Evolutionary conservation across 1,140 invertebrate genomes (phyloP).

Genomic region (Nylanderia fulva): DNA sequence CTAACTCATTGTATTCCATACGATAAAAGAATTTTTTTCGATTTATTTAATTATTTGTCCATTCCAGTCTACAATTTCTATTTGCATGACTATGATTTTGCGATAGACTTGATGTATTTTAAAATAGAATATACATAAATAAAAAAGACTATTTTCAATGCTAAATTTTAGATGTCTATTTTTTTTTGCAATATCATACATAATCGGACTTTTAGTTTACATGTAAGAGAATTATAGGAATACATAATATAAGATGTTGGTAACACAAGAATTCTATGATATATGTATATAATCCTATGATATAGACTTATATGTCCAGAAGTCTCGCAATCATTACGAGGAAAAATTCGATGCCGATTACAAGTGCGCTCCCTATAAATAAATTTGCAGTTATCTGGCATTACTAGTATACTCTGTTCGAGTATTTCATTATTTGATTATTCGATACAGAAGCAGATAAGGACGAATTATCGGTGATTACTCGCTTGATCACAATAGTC

Average conservation of each 20-base stretch:
- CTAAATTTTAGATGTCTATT: neutral
- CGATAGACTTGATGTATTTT: neutral
- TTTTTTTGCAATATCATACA: neutral
- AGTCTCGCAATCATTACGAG: no score
- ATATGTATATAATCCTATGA: no score
- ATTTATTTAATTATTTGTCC: neutral
- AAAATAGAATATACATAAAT: neutral
- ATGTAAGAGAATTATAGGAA: neutral
- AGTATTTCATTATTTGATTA: constrained; percentile 44
- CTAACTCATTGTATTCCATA: neutral
- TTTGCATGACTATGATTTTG: neutral
- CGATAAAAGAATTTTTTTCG: neutral
- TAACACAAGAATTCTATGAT: neutral
- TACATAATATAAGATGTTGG: neutral
- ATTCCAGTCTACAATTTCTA: neutral
- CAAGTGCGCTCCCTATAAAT: neutral
- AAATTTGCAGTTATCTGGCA: neutral
- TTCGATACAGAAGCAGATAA: constrained; percentile 59
- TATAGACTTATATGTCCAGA: no score
- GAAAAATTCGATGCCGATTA: no score
- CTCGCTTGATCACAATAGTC: constrained; percentile 57
- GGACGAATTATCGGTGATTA: constrained; percentile 53
- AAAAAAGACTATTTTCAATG: neutral
- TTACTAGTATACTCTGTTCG: neutral
- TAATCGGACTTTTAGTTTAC: neutral